A percentile compares a stretch with the other conserved stretches of the same genome.
Evolutionary conservation across 2,797 vertebrate species (phyloP).

Genomic region (Rhynchonycteris naso): DNA sequence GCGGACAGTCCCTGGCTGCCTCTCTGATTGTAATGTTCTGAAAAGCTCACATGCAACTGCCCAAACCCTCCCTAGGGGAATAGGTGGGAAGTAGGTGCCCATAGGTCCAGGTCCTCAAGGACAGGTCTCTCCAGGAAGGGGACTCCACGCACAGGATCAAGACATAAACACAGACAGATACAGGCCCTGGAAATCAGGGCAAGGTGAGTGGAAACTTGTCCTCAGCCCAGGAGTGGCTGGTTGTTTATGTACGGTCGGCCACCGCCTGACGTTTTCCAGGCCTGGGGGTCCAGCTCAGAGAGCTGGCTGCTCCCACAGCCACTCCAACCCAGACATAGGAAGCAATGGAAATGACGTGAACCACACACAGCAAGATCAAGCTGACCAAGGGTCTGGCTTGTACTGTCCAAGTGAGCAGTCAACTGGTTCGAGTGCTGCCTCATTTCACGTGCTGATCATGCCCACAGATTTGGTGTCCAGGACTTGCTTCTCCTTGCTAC

Average conservation of each 20-base stretch:
- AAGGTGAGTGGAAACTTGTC: conserved; percentile 31
- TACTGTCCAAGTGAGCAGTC: fast-evolving
- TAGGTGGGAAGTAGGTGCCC: not conserved
- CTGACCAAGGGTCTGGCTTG: not conserved
- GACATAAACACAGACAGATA: conserved; percentile 52
- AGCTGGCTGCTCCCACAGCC: not conserved
- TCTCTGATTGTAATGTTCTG: not conserved
- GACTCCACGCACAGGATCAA: not conserved
- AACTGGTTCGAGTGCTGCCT: not conserved
- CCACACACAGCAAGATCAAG: not conserved
- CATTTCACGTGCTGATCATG: not conserved
- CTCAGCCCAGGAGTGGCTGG: not conserved
- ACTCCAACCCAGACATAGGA: not conserved
- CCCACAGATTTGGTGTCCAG: not conserved
- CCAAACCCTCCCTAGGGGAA: not conserved
- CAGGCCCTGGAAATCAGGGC: conserved; percentile 2
- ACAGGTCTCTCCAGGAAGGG: not conserved
- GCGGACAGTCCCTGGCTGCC: not conserved
- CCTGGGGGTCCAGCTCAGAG: not conserved
- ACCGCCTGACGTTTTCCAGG: conserved; percentile 37
- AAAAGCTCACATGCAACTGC: not conserved
- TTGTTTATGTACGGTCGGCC: not conserved
- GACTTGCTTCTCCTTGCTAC: not conserved
- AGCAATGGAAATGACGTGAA: fast-evolving
- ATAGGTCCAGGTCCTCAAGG: not conserved